Conservation (phyloP, 2,797 vertebrate genomes). For the Sebastes glaucus region DNA sequence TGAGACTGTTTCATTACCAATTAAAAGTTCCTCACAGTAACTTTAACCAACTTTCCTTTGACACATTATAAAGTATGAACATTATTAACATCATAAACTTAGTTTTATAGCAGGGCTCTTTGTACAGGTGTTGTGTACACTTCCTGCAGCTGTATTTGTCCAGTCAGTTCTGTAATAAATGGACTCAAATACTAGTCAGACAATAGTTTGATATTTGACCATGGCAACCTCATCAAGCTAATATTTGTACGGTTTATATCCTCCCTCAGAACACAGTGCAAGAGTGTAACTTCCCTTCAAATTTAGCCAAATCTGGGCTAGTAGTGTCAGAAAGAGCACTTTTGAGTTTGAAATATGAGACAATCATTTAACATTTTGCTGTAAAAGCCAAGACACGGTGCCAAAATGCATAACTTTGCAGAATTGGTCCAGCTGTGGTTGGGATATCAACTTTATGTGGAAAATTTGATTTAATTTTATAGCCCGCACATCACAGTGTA, state of each 20-base stretch:
- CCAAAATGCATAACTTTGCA: not conserved
- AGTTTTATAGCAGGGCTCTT: not conserved
- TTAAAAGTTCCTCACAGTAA: not conserved
- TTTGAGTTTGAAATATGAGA: conserved; percentile 6
- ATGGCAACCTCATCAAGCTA: not conserved
- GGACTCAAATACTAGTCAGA: not conserved
- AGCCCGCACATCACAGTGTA: not conserved
- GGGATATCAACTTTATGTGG: not conserved
- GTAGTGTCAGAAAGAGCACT: not conserved
- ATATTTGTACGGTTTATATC: not conserved
- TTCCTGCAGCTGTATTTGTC: not conserved
- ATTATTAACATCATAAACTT: not conserved
- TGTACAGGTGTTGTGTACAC: not conserved
- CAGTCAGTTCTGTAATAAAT: not conserved
- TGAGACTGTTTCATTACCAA: not conserved
- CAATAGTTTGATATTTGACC: not conserved
- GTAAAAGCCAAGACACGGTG: not conserved
- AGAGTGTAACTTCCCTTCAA: not conserved
- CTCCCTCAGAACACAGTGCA: not conserved
- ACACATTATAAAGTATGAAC: not conserved
- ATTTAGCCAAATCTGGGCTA: not conserved
- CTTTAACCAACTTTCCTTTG: not conserved
- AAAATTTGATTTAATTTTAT: not conserved
- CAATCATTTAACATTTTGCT: not conserved
- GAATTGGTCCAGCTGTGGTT: not conserved